A percentile compares a stretch with the other conserved stretches of the same genome.
phyloP scores from a whole-genome alignment of 2,113 vertebrate genomes.

The Plestiodon gilberti region DNA sequence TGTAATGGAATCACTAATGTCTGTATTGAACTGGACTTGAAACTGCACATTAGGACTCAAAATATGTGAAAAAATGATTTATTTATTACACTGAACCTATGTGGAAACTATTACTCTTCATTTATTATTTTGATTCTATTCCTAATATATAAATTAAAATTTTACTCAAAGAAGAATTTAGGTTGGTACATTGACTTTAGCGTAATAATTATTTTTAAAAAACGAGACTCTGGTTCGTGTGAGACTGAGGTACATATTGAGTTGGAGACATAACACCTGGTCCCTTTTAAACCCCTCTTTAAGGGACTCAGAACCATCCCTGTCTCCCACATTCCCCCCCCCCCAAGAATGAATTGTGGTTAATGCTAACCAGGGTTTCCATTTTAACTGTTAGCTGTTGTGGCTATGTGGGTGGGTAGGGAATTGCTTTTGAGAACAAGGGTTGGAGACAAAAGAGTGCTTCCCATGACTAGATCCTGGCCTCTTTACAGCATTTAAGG shows the following conservation, averaged over 20 bases:
- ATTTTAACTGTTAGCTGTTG: not conserved
- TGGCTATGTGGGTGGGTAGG: not conserved
- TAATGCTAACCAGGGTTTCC: not conserved
- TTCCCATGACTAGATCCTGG: not conserved
- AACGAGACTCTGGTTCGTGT: not conserved
- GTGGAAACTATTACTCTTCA: not conserved
- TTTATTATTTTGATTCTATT: not conserved
- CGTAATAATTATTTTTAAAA: not conserved
- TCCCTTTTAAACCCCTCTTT: not conserved
- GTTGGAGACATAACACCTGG: not conserved
- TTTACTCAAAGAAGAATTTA: not conserved
- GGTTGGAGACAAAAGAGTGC: not conserved
- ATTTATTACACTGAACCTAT: not conserved
- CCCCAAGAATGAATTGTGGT: not conserved
- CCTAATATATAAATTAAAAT: not conserved
- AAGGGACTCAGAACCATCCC: not conserved
- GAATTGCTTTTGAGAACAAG: too few species aligned
- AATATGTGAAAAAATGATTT: not conserved
- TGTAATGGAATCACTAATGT: too few species aligned
- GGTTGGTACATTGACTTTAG: not conserved
- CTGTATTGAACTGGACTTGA: too few species aligned
- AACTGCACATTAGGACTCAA: too few species aligned
- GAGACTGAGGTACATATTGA: not conserved
- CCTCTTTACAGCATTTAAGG: not conserved
- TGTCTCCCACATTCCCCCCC: not conserved